Evolutionary conservation across 2,113 vertebrate genomes (phyloP).

Genomic region (Gallinago jamesoni): DNA sequence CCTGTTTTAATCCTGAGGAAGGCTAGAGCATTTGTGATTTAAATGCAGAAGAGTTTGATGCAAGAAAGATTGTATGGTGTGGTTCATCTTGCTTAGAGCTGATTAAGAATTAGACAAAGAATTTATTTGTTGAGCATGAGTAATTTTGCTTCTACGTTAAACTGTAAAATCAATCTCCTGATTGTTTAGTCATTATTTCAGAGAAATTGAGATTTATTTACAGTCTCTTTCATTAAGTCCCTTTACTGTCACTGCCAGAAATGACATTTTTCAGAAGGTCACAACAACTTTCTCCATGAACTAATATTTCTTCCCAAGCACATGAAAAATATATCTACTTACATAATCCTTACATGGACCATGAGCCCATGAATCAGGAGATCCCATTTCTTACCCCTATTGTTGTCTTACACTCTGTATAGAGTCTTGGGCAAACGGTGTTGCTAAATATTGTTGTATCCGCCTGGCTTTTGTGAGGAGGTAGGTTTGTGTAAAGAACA

Average conservation of each 20-base stretch:
- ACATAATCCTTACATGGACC: background rate
- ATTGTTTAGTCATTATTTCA: background rate
- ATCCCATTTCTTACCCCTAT: background rate
- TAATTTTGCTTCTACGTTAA: background rate
- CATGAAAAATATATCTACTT: background rate
- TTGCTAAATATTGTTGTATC: background rate
- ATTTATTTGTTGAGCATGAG: background rate
- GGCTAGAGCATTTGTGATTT: background rate
- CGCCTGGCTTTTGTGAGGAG: background rate
- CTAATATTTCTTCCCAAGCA: background rate
- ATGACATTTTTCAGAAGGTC: background rate
- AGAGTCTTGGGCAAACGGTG: background rate
- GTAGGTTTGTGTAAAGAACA: background rate
- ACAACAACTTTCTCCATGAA: background rate
- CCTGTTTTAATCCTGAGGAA: background rate
- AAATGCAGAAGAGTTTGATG: background rate
- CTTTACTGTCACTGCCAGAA: background rate
- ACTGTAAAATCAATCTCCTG: conserved; percentile 9
- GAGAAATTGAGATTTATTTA: conserved; percentile 1
- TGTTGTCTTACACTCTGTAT: background rate
- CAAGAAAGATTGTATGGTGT: background rate
- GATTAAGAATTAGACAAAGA: background rate
- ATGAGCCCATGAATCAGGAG: background rate
- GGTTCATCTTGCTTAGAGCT: background rate
- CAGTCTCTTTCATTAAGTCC: background rate